phyloP scores from a whole-genome alignment of 2,888 invertebrate species.

The Sarcophaga rosellei region DNA sequence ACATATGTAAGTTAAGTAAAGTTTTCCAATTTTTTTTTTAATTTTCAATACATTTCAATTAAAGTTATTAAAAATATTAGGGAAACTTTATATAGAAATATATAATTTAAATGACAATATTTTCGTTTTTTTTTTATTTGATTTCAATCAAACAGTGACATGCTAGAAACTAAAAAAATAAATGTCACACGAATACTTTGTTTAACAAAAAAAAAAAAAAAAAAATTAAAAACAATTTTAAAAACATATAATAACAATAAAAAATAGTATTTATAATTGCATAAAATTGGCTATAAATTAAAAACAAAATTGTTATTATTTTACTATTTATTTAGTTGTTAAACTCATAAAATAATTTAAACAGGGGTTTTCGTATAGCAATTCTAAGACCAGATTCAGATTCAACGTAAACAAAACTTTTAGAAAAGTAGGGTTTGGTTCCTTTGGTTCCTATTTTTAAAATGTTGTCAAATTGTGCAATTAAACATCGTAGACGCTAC shows the following conservation, averaged over 20 bases:
- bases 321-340: not conserved
- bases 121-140: not conserved
- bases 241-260: not conserved
- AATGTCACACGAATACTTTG: not conserved
- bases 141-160: conserved; percentile 4
- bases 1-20: no score
- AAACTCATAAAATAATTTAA: not conserved
- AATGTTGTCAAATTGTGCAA: no score
- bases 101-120: conserved; percentile 22
- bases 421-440: no score
- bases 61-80: not conserved
- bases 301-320: not conserved
- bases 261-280: not conserved
- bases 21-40: not conserved
- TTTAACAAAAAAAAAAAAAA: conserved; percentile 7
- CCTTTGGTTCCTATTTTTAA: no score
- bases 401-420: no score
- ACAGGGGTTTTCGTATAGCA: not conserved
- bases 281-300: not conserved
- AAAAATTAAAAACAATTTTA: not conserved
- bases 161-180: not conserved
- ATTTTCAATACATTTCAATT: not conserved
- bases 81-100: not conserved
- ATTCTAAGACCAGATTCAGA: no score
- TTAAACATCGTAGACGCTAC: no score